phyloP scores from a whole-genome alignment of 2,113 vertebrate species.

The Eclectus roratus region DNA sequence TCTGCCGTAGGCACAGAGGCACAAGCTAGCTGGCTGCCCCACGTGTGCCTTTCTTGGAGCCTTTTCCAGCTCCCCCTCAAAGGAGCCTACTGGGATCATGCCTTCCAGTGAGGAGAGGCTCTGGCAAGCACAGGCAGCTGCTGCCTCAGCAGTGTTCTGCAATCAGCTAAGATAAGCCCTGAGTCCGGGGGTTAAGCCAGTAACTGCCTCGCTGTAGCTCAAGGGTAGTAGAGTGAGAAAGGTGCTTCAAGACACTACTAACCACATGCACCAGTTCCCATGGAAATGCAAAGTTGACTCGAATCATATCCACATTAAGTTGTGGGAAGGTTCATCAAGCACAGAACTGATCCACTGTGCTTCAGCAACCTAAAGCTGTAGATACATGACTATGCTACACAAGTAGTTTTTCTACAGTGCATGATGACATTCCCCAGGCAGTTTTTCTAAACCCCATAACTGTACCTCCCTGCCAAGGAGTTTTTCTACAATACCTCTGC shows the following conservation, averaged over 20 bases:
- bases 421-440: not conserved
- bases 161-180: not conserved
- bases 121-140: rapidly evolving
- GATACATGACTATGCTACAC: no score
- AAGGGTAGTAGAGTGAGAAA: rapidly evolving
- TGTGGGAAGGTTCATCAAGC: not conserved
- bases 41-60: constrained; percentile 43
- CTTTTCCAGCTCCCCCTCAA: constrained; percentile 19
- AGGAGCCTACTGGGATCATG: not conserved
- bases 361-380: rapidly evolving
- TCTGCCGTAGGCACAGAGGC: not conserved
- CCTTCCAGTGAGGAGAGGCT: not conserved
- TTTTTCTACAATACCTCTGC: no score
- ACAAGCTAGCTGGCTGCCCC: constrained; percentile 1
- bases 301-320: rapidly evolving
- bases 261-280: not conserved
- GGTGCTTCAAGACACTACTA: not conserved
- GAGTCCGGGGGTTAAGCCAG: rapidly evolving
- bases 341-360: no score
- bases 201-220: rapidly evolving
- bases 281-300: not conserved
- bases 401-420: not conserved
- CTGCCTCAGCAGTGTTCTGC: not conserved
- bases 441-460: no score
- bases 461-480: no score